Percentiles rank a stretch among this genome's conserved stretches.
These are phyloP conservation scores for Zapornia atra DNA, from an alignment of 2,113 vertebrate genomes.

Conservation along the genomic window DNA sequence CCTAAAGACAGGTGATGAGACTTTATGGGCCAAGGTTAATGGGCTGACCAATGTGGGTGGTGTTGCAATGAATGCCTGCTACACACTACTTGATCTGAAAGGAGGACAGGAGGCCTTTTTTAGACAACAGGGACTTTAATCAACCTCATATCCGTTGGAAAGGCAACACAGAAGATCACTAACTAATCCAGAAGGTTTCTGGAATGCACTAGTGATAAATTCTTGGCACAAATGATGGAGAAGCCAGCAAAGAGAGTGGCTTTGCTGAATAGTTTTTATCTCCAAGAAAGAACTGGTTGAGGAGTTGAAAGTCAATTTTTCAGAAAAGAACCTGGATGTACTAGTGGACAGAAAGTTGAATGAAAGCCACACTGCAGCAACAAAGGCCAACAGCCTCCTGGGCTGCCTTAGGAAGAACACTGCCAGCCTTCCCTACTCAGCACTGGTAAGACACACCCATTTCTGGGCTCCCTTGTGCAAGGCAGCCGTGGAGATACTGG, in stretches of 20 bases:
- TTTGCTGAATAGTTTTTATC: neutral
- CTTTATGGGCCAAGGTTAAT: neutral
- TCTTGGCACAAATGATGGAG: neutral
- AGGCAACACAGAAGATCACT: neutral
- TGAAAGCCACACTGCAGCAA: neutral
- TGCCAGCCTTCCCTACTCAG: neutral
- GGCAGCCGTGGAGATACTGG: neutral
- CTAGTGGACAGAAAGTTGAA: neutral
- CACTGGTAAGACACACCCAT: neutral
- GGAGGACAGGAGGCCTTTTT: neutral
- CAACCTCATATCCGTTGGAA: neutral
- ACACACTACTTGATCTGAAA: neutral
- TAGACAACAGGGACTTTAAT: neutral
- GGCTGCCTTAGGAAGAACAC: neutral
- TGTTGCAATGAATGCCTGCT: neutral
- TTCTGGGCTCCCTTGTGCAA: neutral
- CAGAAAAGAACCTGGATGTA: neutral
- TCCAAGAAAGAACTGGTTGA: neutral
- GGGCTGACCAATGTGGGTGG: neutral
- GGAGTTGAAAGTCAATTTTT: neutral
- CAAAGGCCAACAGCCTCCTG: neutral
- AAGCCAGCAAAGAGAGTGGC: neutral
- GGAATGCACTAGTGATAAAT: neutral
- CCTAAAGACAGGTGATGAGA: neutral
- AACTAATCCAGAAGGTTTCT: neutral